Percentiles rank a stretch among this genome's conserved stretches.
Evolutionary conservation across 1,140 invertebrate species (phyloP).

Genomic region (Caenorhabditis inopinata): DNA sequence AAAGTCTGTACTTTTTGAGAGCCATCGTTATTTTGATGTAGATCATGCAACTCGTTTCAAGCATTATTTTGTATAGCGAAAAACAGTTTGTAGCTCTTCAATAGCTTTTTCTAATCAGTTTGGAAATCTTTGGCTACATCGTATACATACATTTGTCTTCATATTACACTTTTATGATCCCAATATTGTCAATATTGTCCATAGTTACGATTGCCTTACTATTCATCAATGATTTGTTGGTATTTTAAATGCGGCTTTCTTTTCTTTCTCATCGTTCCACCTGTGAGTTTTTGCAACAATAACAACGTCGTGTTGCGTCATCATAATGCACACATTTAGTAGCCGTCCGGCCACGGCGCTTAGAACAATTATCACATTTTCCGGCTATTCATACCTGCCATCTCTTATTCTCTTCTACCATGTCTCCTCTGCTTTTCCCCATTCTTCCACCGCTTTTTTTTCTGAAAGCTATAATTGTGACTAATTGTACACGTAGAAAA

Average conservation of each 20-base stretch:
- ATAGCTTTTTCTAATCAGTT: no score
- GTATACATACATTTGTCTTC: no score
- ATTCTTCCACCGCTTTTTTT: background rate
- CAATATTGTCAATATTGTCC: background rate
- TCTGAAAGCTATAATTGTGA: constrained; percentile 29
- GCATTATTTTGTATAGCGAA: no score
- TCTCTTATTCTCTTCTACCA: background rate
- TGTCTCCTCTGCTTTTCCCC: background rate
- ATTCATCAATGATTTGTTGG: background rate
- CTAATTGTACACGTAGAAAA: constrained; percentile 12
- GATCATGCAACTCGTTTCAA: no score
- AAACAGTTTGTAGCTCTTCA: no score
- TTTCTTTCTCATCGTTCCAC: background rate
- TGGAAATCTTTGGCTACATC: no score
- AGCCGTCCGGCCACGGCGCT: background rate
- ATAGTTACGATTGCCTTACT: background rate
- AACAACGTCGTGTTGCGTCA: constrained; percentile 13
- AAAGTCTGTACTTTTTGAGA: no score
- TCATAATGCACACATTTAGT: constrained; percentile 28
- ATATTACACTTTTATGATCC: no score
- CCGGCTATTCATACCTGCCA: constrained; percentile 14
- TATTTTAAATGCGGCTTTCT: background rate
- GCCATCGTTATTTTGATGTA: no score
- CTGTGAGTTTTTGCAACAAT: constrained; percentile 16
- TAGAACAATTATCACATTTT: constrained; percentile 32